Conservation (phyloP, 2,888 invertebrate species). For the Crepidodera aurea region DNA sequence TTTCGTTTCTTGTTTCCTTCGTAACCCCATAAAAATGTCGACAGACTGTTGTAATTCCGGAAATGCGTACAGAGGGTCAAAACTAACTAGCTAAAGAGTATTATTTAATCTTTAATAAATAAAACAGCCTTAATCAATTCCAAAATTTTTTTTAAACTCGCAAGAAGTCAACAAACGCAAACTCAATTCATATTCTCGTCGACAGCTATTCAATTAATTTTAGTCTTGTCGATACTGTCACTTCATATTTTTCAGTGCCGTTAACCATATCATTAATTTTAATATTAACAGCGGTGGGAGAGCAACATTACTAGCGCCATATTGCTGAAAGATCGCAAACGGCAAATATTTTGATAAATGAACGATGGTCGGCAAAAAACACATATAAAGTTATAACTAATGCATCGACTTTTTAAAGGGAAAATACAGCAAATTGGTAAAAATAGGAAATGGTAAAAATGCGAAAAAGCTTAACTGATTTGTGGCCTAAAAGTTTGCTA, state of each 20-base stretch:
- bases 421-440: too few relatives aligned
- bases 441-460: too few relatives aligned
- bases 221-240: constrained; percentile 21
- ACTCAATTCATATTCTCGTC: constrained; percentile 6
- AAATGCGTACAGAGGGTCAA: too few relatives aligned
- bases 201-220: constrained; percentile 19
- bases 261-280: constrained; percentile 39
- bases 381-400: constrained; percentile 27
- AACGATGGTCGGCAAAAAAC: constrained; percentile 26
- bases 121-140: background rate
- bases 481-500: too few relatives aligned
- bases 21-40: background rate
- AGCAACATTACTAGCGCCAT: constrained; percentile 28
- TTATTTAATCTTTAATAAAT: background rate
- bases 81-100: too few relatives aligned
- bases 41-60: too few relatives aligned
- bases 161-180: constrained; percentile 6
- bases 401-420: background rate
- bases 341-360: constrained; percentile 36
- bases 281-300: constrained; percentile 34
- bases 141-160: background rate
- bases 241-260: constrained; percentile 25
- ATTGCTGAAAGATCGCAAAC: constrained; percentile 20
- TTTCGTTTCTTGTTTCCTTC: background rate
- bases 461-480: too few relatives aligned